Conservation (phyloP, 1,140 invertebrate genomes). For the Aethina tumida region DNA sequence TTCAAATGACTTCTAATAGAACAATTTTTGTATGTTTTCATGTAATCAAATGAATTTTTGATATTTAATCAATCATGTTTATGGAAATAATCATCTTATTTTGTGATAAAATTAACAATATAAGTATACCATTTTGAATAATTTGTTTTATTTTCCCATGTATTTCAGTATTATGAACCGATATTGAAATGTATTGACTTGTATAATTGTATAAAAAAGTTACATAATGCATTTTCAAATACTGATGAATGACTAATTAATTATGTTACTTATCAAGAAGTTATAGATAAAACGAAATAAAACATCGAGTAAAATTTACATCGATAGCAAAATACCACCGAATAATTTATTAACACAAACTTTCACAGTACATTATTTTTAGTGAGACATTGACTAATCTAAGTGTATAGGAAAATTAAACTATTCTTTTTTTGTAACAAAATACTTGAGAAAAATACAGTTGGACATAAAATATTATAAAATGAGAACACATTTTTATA, state of each 20-base stretch:
- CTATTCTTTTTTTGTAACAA: constrained; percentile 14
- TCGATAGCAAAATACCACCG: constrained; percentile 28
- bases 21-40: not conserved
- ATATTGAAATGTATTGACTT: not conserved
- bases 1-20: constrained; percentile 32
- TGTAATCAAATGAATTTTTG: not conserved
- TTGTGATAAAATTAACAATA: not conserved
- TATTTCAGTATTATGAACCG: not conserved
- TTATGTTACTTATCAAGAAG: not conserved
- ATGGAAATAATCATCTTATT: not conserved
- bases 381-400: constrained; percentile 24
- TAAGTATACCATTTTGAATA: not conserved
- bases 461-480: constrained; percentile 14
- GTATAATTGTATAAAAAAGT: not conserved
- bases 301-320: constrained; percentile 17
- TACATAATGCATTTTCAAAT: too few relatives aligned
- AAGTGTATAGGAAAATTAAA: constrained; percentile 19
- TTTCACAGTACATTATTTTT: constrained; percentile 25
- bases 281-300: constrained; percentile 4
- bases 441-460: constrained; percentile 13
- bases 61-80: not conserved
- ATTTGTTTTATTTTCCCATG: constrained; percentile 1
- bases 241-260: not conserved
- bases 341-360: constrained; percentile 27
- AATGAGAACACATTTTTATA: constrained; percentile 14